phyloP scores from a whole-genome alignment of 2,113 vertebrate genomes.

The Corythornis vintsioides region DNA sequence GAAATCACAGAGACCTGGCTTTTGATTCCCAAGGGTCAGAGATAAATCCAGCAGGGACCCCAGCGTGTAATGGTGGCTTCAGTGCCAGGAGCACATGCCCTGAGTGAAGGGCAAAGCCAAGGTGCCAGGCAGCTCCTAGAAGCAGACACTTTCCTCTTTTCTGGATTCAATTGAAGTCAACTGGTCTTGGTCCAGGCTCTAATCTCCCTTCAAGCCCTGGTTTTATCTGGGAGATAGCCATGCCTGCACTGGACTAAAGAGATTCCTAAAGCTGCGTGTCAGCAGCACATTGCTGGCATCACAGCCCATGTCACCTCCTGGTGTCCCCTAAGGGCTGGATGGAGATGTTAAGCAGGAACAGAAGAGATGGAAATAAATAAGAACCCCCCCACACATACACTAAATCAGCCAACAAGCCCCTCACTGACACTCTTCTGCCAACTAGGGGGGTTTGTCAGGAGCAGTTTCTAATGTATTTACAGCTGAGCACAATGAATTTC shows the following conservation, averaged over 20 bases:
- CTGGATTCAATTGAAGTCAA: conserved; percentile 25
- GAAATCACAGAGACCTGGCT: not conserved
- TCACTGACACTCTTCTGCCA: not conserved
- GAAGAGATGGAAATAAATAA: not conserved
- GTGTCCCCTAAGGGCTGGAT: not conserved
- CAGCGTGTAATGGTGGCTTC: not conserved
- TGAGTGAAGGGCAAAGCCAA: not conserved
- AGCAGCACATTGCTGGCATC: conserved; percentile 16
- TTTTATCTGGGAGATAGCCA: conserved; percentile 6
- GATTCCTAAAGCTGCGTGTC: conserved; percentile 47
- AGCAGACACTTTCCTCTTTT: not conserved
- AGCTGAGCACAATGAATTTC: not conserved
- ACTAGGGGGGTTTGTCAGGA: not conserved
- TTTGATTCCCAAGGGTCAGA: not conserved
- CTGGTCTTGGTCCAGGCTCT: conserved; percentile 12
- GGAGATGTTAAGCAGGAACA: conserved; percentile 13
- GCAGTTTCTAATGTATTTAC: not conserved
- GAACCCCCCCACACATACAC: not conserved
- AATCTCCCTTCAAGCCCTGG: conserved; percentile 31
- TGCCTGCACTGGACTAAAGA: conserved; percentile 11
- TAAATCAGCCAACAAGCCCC: not conserved
- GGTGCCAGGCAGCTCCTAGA: conserved; percentile 16
- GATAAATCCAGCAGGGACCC: not conserved
- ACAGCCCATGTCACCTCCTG: not conserved
- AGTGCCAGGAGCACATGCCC: not conserved